phyloP scores from a whole-genome alignment of 2,888 invertebrate species.

The Mechanitis messenoides region DNA sequence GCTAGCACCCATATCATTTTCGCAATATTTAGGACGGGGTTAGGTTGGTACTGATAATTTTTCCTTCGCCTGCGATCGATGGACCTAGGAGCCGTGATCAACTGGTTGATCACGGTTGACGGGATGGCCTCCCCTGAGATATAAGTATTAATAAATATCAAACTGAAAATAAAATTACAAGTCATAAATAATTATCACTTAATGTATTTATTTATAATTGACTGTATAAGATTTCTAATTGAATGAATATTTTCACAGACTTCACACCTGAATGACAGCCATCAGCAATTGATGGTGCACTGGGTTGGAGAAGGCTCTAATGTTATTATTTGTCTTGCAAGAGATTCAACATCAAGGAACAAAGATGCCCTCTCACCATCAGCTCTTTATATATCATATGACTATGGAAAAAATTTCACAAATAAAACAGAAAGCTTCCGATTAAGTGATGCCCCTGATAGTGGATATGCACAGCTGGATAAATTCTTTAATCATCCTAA shows the following conservation, averaged over 20 bases:
- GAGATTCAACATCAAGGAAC: constrained; percentile 79
- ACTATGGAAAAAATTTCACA: constrained; percentile 88
- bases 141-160: too few species aligned
- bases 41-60: too few species aligned
- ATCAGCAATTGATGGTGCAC: constrained; percentile 92
- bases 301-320: constrained; percentile 94
- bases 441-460: constrained; percentile 67
- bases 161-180: too few species aligned
- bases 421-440: constrained; percentile 84
- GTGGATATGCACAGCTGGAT: constrained; percentile 83
- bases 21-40: too few species aligned
- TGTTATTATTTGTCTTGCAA: constrained; percentile 90
- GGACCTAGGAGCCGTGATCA: too few species aligned
- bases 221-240: constrained; percentile 2
- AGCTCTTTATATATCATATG: constrained; percentile 88
- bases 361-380: constrained; percentile 81
- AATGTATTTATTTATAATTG: background rate
- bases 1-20: too few species aligned
- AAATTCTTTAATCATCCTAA: constrained; percentile 91
- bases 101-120: too few species aligned
- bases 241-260: constrained; percentile 72
- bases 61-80: too few species aligned
- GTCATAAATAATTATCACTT: background rate
- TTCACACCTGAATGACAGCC: constrained; percentile 87
- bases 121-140: too few species aligned